Base-by-base conservation (phyloP, 1,140 invertebrate species). In the Globodera rostochiensis region DNA sequence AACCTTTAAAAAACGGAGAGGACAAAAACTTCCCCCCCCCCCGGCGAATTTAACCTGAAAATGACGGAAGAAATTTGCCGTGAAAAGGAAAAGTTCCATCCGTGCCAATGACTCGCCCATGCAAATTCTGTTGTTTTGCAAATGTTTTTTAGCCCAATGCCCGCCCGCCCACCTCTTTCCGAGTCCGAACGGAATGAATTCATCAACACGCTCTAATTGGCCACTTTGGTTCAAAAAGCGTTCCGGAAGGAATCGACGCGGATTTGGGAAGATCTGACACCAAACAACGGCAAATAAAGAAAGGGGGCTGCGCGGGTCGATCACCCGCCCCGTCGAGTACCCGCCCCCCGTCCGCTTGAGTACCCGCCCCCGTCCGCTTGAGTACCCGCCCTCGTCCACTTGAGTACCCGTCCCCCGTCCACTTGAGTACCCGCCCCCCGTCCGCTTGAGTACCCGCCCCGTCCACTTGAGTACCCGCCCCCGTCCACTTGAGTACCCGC, bases 231-330 rank as follows among this genome's bases (percentile, higher is more conserved):
- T 67, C n/a, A 83, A 91, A 90, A 96, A 96, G 49, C 95, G 91
- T 60, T 92, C 92, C 0, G 95, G 95, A 57, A 93, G 92, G 90
- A 97, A 97, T 84, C 93, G 92, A 87, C 95, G 93, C 0, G 95
- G 95, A 81, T 94, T 92, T 4, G 94, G 92, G 95, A 95, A 96
- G 0, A 95, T 90, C 47, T 83, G 78, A 81, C 53, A 66, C 13
- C 9, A 46, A 46, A 19, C 53, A 60, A 76, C 6, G 57, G 5
- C 13, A 15, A 13, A 19, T 50, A 6, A 60, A 15, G 57, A 2
- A 60, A 19, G 19, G 11, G 3, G 19, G n/a, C 13, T 15, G 6
- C 19, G 57, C 13, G 19, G 57, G 57, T 6, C 15, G 19, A 60
- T 19, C 57, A 6, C 25, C 25, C 25, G 57, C 13, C 19, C 25